phyloP scores from a whole-genome alignment of 2,888 invertebrate species.

The Hymenopus coronatus region DNA sequence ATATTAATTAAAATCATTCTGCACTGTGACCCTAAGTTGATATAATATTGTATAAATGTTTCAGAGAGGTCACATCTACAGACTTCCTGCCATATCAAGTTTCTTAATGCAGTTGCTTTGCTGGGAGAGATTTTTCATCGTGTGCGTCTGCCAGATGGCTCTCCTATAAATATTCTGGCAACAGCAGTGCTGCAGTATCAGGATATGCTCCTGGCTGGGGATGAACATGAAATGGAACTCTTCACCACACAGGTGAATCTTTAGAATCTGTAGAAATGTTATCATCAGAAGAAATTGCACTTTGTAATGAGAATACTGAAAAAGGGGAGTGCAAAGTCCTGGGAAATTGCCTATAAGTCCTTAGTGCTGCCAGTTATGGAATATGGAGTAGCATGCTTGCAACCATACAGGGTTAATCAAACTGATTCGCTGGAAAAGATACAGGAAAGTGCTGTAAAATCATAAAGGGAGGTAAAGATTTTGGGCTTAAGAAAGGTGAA shows the following conservation, averaged over 20 bases:
- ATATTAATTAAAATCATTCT: no score
- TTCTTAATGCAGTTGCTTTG: constrained; percentile 29
- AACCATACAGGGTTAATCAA: no score
- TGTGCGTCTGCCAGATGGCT: constrained; percentile 25
- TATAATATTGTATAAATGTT: neutral
- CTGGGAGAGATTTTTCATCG: constrained; percentile 28
- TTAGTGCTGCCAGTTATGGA: no score
- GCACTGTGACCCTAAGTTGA: no score
- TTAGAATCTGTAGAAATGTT: no score
- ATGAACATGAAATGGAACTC: constrained; percentile 24
- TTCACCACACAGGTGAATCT: constrained; percentile 26
- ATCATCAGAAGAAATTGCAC: neutral
- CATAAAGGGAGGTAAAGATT: neutral
- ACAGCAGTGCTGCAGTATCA: constrained; percentile 24
- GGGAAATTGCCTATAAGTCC: no score
- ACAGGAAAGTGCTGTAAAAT: neutral
- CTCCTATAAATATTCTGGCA: constrained; percentile 28
- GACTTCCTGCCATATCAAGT: constrained; percentile 17
- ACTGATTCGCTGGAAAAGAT: no score
- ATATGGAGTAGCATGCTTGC: no score
- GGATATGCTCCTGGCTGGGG: constrained; percentile 21
- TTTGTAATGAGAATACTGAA: neutral
- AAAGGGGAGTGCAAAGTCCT: no score
- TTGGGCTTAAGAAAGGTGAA: no score
- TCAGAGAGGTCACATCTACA: constrained; percentile 16